These are phyloP conservation scores for Aleiodes leptofemur DNA, from an alignment of 2,888 invertebrate species.

Conservation along the genomic window DNA sequence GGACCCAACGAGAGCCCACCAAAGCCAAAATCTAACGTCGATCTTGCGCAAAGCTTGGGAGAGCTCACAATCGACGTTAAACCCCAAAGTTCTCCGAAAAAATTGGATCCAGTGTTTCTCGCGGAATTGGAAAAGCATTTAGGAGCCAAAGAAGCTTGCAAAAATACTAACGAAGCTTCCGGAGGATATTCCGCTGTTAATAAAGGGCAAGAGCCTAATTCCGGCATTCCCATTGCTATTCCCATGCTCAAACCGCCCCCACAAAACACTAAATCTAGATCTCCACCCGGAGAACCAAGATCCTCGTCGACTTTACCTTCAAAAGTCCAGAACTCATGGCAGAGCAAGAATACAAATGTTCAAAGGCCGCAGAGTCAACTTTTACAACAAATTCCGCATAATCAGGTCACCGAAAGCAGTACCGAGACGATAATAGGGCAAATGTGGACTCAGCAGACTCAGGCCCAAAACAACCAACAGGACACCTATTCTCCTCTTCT, in stretches of 20 bases:
- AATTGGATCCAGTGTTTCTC: constrained; percentile 79
- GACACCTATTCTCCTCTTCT: constrained; percentile 44
- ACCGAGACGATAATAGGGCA: constrained; percentile 68
- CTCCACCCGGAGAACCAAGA: constrained; percentile 63
- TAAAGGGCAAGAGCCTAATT: constrained; percentile 59
- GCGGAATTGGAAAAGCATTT: constrained; percentile 82
- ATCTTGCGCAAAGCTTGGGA: constrained; percentile 65
- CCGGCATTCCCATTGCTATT: constrained; percentile 69
- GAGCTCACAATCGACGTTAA: constrained; percentile 62
- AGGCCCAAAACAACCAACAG: constrained; percentile 54
- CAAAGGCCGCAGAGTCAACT: constrained; percentile 64
- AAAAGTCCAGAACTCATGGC: constrained; percentile 74
- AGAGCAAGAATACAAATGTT: constrained; percentile 64
- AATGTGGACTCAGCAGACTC: constrained; percentile 68
- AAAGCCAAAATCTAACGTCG: constrained; percentile 67
- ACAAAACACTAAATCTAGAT: constrained; percentile 66
- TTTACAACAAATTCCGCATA: constrained; percentile 50
- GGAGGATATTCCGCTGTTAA: constrained; percentile 53
- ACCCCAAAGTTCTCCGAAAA: constrained; percentile 69
- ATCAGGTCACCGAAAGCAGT: constrained; percentile 58
- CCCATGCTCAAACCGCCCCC: constrained; percentile 77
- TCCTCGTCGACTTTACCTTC: constrained; percentile 60
- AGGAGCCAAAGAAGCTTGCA: constrained; percentile 74
- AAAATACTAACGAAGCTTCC: constrained; percentile 71
- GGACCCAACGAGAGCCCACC: constrained; percentile 67